These are phyloP conservation scores for Anthopleura sola DNA, from an alignment of 64 coral and sea anemone genomes.

Conservation along the genomic window DNA sequence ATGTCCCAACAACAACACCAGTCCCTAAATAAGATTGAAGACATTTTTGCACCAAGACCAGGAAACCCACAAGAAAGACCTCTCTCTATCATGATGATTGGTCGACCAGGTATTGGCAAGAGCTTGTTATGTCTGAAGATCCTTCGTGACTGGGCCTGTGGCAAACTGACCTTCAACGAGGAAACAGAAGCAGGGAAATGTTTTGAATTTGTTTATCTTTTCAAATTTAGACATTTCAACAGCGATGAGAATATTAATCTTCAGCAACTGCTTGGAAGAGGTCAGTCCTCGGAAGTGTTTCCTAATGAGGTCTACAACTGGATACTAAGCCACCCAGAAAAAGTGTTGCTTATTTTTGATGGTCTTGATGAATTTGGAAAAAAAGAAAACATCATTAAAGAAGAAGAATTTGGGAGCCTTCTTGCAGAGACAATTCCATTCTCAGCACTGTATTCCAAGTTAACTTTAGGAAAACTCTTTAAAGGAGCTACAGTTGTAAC, in stretches of 20 bases:
- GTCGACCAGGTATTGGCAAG: not conserved
- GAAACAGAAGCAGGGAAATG: not conserved
- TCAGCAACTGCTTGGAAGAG: not conserved
- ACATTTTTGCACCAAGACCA: no score
- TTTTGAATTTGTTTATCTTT: not conserved
- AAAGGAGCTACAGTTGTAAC: no score
- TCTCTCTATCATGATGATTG: not conserved
- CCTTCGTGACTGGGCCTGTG: not conserved
- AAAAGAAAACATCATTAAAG: not conserved
- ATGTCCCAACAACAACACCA: no score
- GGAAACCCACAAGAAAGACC: no score
- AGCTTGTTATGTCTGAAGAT: not conserved
- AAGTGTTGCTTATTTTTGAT: not conserved
- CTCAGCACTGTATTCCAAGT: not conserved
- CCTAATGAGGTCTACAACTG: not conserved
- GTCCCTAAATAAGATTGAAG: no score
- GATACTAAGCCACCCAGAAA: conserved; percentile 11
- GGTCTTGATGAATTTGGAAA: conserved; percentile 32
- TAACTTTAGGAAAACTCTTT: no score
- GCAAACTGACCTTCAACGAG: not conserved
- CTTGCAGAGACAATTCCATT: not conserved
- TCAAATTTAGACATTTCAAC: not conserved
- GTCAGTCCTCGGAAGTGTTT: not conserved
- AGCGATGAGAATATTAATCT: not conserved
- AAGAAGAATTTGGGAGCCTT: not conserved